Evolutionary conservation across 2,113 vertebrate genomes (phyloP), one percentile per base, ranked within the genome.

Genomic region (Psilopsiagon aymara): DNA sequence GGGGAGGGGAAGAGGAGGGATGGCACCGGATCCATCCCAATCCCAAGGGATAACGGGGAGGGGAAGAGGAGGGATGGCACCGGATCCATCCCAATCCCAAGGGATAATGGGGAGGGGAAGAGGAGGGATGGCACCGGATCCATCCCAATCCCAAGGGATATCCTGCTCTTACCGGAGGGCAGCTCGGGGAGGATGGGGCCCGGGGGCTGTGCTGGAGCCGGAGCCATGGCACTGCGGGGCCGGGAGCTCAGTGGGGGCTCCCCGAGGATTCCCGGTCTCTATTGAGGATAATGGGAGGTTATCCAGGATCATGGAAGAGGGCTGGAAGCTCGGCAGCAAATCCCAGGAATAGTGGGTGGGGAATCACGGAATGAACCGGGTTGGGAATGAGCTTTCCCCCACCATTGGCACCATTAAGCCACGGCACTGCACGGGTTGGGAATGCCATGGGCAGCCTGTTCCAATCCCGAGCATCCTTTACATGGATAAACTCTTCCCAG

Each of bases 1-100:
- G 0, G 1, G 19, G 46, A 46, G 10, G 46, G 46, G 20, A 46
- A 46, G 44, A 11, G 52, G 10, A 53, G 28, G 52, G 1, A 53
- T 53, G 2, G 52, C 10, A 53, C 1, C 10, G 28, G 4, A 29
- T 53, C 17, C 0, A 7, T 1, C 10, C 52, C 6, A 2, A 53
- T 53, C 52, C 52, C 28, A 53, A 11, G 17, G 52, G 52, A 53
- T 53, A 53, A 29, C 10, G 0, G 4, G 16, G 51, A 52, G 1
- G 51, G 27, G 28, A 29, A 17, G 27, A 17, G 51, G 16, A 53
- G 52, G 52, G 7, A 53, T 53, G 7, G 52, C 10, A 55, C 1
- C 4, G 7, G 29, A 31, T 31, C 52, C 1, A 7, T 6, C 28
- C 53, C 3, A 4, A 55, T 55, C 53, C 53, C 53, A 55, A 12